Evolutionary conservation across 1,140 invertebrate species (phyloP), one percentile per base, ranked within the genome.

Genomic region (Phenacoccus solenopsis): DNA sequence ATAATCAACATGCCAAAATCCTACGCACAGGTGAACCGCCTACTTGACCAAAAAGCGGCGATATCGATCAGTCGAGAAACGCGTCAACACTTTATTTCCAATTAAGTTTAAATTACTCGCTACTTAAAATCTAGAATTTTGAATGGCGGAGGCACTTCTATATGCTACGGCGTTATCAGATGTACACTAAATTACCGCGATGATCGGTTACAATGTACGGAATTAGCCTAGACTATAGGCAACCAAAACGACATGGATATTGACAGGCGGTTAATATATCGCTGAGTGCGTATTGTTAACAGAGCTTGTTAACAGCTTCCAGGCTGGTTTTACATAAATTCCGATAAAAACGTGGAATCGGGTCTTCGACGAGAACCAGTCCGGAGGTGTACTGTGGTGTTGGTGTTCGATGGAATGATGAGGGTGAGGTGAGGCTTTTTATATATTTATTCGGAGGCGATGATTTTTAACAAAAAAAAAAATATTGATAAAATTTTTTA

Each of bases 321-420:
- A 49, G 38, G 38, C 38, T 49, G 38, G 38, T 49, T 49, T 49
- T 49, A 49, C 38, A 49, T 49, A 49, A 49, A 49, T 49, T 49
- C 38, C 38, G 38, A 49, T 49, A 49, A 49, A 49, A 49, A 49
- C 38, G 38, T 49, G 12, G 38, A 7, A 49, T 16, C 38, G 38
- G 3, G 38, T 32, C 38, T 49, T n/a, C 12, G 16, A 9, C 5
- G 38, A 49, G 38, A 49, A 49, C 20, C 16, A n/a, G n/a, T n/a
- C n/a, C n/a, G n/a, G n/a, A n/a, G n/a, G n/a, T n/a, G n/a, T n/a
- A n/a, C n/a, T n/a, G n/a, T n/a, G n/a, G n/a, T n/a, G n/a, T n/a
- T n/a, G n/a, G n/a, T n/a, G n/a, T n/a, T n/a, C n/a, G n/a, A n/a
- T n/a, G n/a, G n/a, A n/a, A n/a, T n/a, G n/a, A n/a, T n/a, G n/a